A percentile compares a stretch with the other conserved stretches of the same genome.
Evolutionary conservation across 2,888 invertebrate species (phyloP).

Genomic region (Sphecodes monilicornis): DNA sequence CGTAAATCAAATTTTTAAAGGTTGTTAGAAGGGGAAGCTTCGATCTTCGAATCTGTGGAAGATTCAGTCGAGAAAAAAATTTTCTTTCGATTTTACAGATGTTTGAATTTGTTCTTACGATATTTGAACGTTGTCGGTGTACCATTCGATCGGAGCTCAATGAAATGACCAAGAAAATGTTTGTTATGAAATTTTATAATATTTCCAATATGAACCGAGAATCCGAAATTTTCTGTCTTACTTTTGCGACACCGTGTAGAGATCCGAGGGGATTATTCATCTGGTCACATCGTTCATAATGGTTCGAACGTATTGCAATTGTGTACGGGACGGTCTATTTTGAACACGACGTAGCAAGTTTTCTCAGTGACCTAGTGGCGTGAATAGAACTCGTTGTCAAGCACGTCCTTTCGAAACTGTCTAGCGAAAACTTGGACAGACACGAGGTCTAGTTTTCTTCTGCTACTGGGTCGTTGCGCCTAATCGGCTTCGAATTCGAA

Average conservation of each 20-base stretch:
- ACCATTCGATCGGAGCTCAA: too few species aligned
- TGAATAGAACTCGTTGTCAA: slow-evolving; percentile 79
- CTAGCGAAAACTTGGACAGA: slow-evolving; percentile 76
- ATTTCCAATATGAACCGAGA: neutral
- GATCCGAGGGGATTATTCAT: slow-evolving; percentile 21
- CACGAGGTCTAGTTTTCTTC: slow-evolving; percentile 65
- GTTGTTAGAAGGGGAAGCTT: too few species aligned
- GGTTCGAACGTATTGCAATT: slow-evolving; percentile 63
- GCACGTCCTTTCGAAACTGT: slow-evolving; percentile 76
- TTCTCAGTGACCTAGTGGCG: slow-evolving; percentile 81
- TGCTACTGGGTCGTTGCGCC: slow-evolving; percentile 66
- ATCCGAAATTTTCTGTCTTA: neutral
- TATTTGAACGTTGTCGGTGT: too few species aligned
- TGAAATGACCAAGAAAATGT: too few species aligned
- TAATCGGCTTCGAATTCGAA: slow-evolving; percentile 51
- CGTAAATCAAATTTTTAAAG: neutral
- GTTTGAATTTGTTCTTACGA: too few species aligned
- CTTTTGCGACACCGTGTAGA: neutral
- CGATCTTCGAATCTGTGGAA: too few species aligned
- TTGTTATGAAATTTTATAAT: too few species aligned
- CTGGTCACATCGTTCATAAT: slow-evolving; percentile 48
- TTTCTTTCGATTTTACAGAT: too few species aligned
- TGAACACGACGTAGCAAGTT: slow-evolving; percentile 74
- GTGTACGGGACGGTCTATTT: slow-evolving; percentile 70
- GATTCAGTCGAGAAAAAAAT: too few species aligned